phyloP scores from a whole-genome alignment of 2,888 invertebrate species.

The Agrochola circellaris region DNA sequence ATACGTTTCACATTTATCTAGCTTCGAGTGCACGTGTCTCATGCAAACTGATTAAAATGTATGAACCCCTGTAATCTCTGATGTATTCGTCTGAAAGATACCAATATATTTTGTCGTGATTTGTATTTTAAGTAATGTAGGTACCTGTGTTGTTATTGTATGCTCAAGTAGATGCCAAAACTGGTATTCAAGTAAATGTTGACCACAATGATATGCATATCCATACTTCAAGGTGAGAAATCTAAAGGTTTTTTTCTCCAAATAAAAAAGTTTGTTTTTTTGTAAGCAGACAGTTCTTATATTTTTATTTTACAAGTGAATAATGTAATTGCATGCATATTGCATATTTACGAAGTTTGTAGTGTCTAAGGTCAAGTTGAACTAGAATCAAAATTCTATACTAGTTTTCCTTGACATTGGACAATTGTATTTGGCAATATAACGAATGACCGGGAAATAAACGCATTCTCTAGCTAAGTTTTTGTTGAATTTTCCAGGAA shows the following conservation, averaged over 20 bases:
- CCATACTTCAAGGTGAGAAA: constrained; percentile 49
- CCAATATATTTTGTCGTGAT: constrained; percentile 25
- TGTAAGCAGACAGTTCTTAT: background rate
- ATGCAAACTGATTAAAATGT: constrained; percentile 61
- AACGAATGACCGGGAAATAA: background rate
- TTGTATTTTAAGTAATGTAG: constrained; percentile 24
- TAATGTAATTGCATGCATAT: too few relatives aligned
- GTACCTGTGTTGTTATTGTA: constrained; percentile 31
- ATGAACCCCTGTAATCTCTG: constrained; percentile 59
- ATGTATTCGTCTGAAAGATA: constrained; percentile 47
- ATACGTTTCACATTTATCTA: constrained; percentile 56
- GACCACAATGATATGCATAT: constrained; percentile 48
- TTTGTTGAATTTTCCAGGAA: background rate
- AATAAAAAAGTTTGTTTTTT: constrained; percentile 9
- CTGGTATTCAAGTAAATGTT: constrained; percentile 49
- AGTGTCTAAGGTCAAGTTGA: constrained; percentile 47
- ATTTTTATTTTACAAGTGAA: constrained; percentile 9
- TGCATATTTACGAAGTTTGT: constrained; percentile 34
- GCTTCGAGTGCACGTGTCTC: constrained; percentile 57
- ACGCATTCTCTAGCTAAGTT: background rate
- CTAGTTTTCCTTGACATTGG: constrained; percentile 18
- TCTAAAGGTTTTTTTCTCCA: constrained; percentile 23
- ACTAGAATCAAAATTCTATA: constrained; percentile 21
- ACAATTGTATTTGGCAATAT: constrained; percentile 15
- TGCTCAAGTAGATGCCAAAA: constrained; percentile 32